A percentile compares a stretch with the other conserved stretches of the same genome.
Conservation (phyloP, 2,888 invertebrate genomes). For the Neoaliturus tenellus region DNA sequence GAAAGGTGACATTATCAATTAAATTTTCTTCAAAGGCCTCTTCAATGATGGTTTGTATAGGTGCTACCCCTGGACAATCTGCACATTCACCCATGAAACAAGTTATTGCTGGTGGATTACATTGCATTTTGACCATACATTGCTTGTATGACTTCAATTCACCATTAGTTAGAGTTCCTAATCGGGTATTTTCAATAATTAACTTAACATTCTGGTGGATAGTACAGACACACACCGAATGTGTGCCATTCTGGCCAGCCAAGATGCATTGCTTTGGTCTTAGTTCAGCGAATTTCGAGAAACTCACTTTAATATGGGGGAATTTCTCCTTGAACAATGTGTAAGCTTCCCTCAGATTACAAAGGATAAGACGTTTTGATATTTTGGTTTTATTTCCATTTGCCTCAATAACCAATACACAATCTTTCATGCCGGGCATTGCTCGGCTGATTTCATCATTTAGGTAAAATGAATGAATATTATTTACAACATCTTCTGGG, state of each 20-base stretch:
- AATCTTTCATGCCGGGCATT: conserved; percentile 23
- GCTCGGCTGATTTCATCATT: conserved; percentile 27
- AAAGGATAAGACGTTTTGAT: not conserved
- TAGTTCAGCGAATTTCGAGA: not conserved
- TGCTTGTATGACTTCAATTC: not conserved
- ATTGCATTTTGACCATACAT: not conserved
- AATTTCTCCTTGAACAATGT: too few relatives aligned
- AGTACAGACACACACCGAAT: not conserved
- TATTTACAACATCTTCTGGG: not conserved
- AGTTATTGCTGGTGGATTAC: conserved; percentile 16
- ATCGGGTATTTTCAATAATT: conserved; percentile 36
- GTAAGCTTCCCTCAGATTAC: too few relatives aligned
- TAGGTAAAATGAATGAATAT: conserved; percentile 28
- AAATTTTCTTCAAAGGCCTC: conserved; percentile 25
- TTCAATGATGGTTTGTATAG: not conserved
- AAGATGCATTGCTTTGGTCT: not conserved
- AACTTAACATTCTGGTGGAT: conserved; percentile 37
- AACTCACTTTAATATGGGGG: too few relatives aligned
- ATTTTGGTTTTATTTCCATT: conserved; percentile 1
- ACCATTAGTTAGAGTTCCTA: not conserved
- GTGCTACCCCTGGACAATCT: not conserved
- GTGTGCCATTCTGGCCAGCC: not conserved
- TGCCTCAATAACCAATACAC: not conserved
- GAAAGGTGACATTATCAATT: not conserved
- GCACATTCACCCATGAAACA: conserved; percentile 4